Evolutionary conservation across 2,113 vertebrate genomes (phyloP).

Genomic region (Lamprotornis superbus): DNA sequence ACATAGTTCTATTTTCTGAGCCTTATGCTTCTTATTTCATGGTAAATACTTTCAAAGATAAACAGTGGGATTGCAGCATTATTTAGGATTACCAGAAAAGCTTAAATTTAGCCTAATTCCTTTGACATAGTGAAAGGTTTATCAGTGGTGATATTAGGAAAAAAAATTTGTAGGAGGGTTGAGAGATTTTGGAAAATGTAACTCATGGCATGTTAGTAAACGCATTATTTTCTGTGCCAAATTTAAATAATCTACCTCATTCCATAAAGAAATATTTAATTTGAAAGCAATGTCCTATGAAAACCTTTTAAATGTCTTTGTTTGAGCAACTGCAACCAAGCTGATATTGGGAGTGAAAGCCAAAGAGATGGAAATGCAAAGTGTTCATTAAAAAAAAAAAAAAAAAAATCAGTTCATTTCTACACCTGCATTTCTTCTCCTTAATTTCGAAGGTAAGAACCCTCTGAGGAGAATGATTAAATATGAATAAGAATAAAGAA

Average conservation of each 20-base stretch:
- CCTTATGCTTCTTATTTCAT: neutral
- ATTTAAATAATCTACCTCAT: neutral
- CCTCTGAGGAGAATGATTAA: neutral
- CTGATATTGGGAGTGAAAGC: neutral
- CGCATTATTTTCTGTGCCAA: neutral
- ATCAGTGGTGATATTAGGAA: neutral
- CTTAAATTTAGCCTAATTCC: neutral
- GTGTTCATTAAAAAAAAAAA: neutral
- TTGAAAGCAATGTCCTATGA: neutral
- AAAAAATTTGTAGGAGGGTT: neutral
- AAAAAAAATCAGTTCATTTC: neutral
- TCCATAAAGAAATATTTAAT: neutral
- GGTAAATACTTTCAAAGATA: neutral
- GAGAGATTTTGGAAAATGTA: neutral
- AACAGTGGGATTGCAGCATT: neutral
- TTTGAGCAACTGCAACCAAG: neutral
- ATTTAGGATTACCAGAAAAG: neutral
- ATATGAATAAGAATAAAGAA: neutral
- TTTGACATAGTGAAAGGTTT: neutral
- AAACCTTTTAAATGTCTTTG: neutral
- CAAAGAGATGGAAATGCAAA: neutral
- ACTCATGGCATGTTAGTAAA: neutral
- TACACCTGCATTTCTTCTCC: neutral
- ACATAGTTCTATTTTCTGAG: neutral
- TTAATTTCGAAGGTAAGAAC: neutral